These are phyloP conservation scores for Myrmophylax atrothorax DNA, from an alignment of 2,113 vertebrate species.

Conservation along the genomic window DNA sequence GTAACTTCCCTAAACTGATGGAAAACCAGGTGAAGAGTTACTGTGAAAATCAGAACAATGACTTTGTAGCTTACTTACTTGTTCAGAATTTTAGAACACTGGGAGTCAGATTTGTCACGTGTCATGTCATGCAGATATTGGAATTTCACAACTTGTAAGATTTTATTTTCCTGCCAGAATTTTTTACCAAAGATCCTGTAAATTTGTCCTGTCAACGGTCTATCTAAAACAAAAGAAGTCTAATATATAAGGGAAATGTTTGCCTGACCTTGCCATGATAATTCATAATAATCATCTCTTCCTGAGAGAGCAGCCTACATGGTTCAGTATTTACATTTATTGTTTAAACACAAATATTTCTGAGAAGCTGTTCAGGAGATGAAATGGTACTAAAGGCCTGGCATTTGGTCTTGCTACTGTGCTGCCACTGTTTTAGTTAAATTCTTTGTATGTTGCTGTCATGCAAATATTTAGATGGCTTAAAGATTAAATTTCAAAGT, in stretches of 20 bases:
- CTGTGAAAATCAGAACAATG: not conserved
- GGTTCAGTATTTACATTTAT: not conserved
- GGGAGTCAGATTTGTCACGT: not conserved
- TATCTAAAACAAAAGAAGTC: not conserved
- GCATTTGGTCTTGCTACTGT: slow-evolving; percentile 54
- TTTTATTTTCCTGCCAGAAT: not conserved
- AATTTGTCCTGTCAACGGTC: not conserved
- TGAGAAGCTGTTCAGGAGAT: not conserved
- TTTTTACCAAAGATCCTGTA: not conserved
- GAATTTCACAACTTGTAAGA: not conserved
- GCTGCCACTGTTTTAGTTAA: slow-evolving; percentile 17
- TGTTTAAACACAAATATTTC: not conserved
- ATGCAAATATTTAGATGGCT: slow-evolving; percentile 67
- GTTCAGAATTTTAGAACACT: not conserved
- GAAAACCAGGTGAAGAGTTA: not conserved
- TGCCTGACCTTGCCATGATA: not conserved
- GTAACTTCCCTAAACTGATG: not conserved
- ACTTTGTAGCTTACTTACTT: not conserved
- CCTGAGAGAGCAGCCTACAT: not conserved
- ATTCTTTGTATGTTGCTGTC: slow-evolving; percentile 31
- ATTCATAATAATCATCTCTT: not conserved
- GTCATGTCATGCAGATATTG: not conserved
- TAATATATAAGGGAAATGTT: not conserved
- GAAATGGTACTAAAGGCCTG: not conserved
- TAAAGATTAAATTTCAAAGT: slow-evolving; percentile 48